Conservation (phyloP, 2,113 vertebrate species). For the Oryzias curvinotus region DNA sequence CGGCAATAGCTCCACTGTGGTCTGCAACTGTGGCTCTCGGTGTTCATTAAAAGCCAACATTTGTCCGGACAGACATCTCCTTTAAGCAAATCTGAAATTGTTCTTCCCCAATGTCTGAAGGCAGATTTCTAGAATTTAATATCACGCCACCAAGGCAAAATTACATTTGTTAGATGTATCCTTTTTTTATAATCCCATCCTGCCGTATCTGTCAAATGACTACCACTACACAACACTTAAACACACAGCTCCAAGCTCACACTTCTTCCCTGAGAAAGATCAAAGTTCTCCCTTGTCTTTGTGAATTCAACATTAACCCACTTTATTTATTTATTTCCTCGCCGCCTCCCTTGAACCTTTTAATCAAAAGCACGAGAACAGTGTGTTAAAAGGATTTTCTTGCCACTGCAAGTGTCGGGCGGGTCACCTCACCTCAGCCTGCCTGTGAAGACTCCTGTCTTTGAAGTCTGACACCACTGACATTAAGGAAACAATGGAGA, state of each 20-base stretch:
- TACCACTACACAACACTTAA: background rate
- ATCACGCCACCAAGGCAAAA: too few relatives aligned
- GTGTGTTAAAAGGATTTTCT: conserved; percentile 43
- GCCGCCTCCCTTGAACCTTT: conserved; percentile 36
- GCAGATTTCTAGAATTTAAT: too few relatives aligned
- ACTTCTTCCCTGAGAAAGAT: conserved; percentile 47
- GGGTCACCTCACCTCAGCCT: conserved; percentile 39
- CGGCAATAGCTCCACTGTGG: conserved; percentile 45
- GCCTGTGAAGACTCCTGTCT: conserved; percentile 30
- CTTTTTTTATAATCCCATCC: background rate
- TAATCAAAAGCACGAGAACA: conserved; percentile 48
- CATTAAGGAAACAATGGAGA: conserved; percentile 38
- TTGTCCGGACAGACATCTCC: conserved; percentile 37
- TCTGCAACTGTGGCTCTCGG: conserved; percentile 31
- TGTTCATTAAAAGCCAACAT: conserved; percentile 50
- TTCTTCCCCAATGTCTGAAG: background rate
- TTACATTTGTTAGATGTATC: background rate
- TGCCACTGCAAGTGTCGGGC: conserved; percentile 8
- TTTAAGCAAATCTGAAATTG: conserved; percentile 37
- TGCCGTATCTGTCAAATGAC: conserved; percentile 15
- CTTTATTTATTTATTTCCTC: conserved; percentile 54
- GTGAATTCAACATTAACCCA: conserved; percentile 39
- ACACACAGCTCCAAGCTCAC: conserved; percentile 23
- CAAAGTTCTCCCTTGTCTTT: conserved; percentile 61
- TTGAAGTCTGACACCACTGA: conserved; percentile 49